phyloP scores from a whole-genome alignment of 2,797 vertebrate genomes.

The Rhyacichthys aspro region DNA sequence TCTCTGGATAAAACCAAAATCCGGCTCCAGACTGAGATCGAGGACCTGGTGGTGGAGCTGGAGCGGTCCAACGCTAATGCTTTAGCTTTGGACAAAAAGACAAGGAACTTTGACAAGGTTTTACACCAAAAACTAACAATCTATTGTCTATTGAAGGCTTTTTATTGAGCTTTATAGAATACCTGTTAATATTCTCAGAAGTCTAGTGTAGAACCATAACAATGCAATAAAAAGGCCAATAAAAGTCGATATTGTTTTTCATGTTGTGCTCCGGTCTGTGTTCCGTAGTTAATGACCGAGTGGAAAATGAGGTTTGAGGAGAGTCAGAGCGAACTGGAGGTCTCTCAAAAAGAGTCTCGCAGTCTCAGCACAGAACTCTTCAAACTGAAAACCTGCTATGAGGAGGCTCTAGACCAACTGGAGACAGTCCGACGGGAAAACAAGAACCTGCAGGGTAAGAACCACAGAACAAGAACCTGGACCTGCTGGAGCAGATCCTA shows the following conservation, averaged over 20 bases:
- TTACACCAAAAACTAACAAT: too few species aligned
- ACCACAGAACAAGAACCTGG: too few species aligned
- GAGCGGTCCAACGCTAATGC: constrained; percentile 87
- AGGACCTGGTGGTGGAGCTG: constrained; percentile 87
- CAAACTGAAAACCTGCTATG: constrained; percentile 89
- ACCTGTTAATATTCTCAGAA: too few species aligned
- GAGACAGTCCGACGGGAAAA: constrained; percentile 92
- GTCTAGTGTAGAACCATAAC: too few species aligned
- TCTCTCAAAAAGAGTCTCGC: constrained; percentile 87
- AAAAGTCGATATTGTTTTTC: neutral
- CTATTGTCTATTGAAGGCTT: too few species aligned
- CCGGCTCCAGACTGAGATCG: constrained; percentile 88
- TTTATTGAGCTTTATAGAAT: too few species aligned
- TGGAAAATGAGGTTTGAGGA: constrained; percentile 90
- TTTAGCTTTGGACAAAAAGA: constrained; percentile 89
- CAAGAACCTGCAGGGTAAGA: constrained; percentile 92
- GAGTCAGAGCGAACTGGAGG: constrained; percentile 87
- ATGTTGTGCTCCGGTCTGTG: neutral
- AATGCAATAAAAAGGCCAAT: too few species aligned
- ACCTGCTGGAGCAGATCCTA: too few species aligned
- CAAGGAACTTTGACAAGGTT: constrained; percentile 87
- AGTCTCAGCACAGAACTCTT: constrained; percentile 92
- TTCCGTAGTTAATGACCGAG: constrained; percentile 81
- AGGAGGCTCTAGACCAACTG: constrained; percentile 91
- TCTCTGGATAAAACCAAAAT: constrained; percentile 93